Evolutionary conservation across 2,888 invertebrate genomes (phyloP).

Genomic region (Andrena dorsata): DNA sequence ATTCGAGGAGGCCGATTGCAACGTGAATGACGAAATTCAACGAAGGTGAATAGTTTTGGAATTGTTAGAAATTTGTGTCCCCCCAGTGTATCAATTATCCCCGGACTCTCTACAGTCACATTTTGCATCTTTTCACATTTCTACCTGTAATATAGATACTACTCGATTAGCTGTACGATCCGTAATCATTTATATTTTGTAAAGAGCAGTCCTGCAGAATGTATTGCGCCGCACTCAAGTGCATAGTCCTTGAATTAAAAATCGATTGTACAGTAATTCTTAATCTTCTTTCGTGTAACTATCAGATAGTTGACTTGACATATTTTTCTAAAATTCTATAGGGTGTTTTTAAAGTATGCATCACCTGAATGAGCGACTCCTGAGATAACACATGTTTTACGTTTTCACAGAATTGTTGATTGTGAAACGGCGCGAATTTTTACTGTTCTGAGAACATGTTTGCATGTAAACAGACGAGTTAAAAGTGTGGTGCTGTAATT

Average conservation of each 20-base stretch:
- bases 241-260: conserved; percentile 15
- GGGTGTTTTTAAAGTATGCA: conserved; percentile 18
- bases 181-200: conserved; percentile 31
- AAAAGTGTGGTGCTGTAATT: conserved; percentile 32
- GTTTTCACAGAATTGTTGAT: background rate
- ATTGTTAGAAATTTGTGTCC: background rate
- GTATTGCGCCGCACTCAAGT: conserved; percentile 6
- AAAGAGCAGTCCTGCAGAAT: background rate
- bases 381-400: conserved; percentile 11
- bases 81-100: conserved; percentile 47
- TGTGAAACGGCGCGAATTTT: background rate
- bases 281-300: conserved; percentile 25
- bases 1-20: background rate
- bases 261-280: conserved; percentile 29
- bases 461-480: background rate
- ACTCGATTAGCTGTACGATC: conserved; percentile 25
- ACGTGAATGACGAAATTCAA: conserved; percentile 9
- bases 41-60: background rate
- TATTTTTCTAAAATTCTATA: conserved; percentile 40
- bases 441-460: background rate
- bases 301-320: conserved; percentile 21
- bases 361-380: conserved; percentile 3
- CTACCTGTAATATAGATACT: conserved; percentile 36
- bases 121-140: conserved; percentile 44
- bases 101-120: conserved; percentile 26